Evolutionary conservation across 2,113 vertebrate genomes (phyloP), one percentile per base, ranked within the genome.

Genomic region (Chaetodon trifascialis): DNA sequence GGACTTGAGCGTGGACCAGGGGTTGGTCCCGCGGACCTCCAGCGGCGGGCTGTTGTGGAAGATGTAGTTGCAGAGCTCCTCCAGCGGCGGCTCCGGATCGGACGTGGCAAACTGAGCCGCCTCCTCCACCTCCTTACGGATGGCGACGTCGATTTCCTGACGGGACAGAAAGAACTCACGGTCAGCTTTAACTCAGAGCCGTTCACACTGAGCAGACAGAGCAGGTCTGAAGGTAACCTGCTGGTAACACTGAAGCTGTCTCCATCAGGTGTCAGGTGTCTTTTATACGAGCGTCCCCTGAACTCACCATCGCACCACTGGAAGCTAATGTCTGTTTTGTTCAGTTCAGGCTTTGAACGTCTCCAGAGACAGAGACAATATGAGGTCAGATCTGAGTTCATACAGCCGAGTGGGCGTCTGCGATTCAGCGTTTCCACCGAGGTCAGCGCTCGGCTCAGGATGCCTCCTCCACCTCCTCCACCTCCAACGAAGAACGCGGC

Each of bases 71-170:
- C 97, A 97, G 1, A 99, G 89, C 11, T 98, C 97, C n/a, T 98
- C 98, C 94, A 99, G 70, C 0, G 97, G 95, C 0, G 98, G 98
- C 90, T 99, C 98, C 0, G 97, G 97, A 78, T 99, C 98, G 2
- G 96, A 98, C 10, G 96, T 98, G 21, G 98, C 97, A 51, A 97
- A 99, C 93, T 97, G 98, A 68, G 97, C 95, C 0, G 97, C 98
- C 12, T 99, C 97, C 75, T 99, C 98, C 0, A 99, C 97, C 93
- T 97, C 96, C 86, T 98, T 98, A 17, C 96, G 95, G 82, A 99
- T 97, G 47, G 95, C 95, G 4, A 97, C 90, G 80, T 99, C 98
- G 0, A 99, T 98, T 87, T 97, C 97, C 98, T 99, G 75, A 9
- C 2, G 1, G 23, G n/a, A 54, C 11, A 59, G 25, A 51, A 15